phyloP scores from a whole-genome alignment of 2,888 invertebrate species.

The Caenorhabditis sp. region DNA sequence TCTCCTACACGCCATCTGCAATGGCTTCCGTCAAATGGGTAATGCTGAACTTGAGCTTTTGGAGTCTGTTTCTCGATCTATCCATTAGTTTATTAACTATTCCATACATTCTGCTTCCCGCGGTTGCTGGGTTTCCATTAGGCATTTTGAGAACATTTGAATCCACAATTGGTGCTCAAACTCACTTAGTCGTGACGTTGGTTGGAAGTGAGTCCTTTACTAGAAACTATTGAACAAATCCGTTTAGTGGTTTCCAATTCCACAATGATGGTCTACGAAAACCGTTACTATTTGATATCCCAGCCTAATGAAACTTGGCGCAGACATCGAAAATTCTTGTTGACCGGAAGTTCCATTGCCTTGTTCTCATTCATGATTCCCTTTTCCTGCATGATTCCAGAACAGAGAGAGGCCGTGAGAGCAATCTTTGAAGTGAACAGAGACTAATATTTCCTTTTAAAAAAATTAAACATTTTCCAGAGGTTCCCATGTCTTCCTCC shows the following conservation, averaged over 20 bases:
- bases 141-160: slow-evolving; percentile 11
- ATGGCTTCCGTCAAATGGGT: slow-evolving; percentile 41
- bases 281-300: not conserved
- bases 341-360: not conserved
- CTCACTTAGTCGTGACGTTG: not conserved
- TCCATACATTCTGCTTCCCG: slow-evolving; percentile 23
- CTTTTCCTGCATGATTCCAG: not conserved
- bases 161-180: not conserved
- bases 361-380: not conserved
- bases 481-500: not conserved
- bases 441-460: no score
- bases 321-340: not conserved
- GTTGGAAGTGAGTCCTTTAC: slow-evolving; percentile 17
- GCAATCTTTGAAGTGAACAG: not conserved
- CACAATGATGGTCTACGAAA: not conserved
- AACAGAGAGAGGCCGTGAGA: not conserved
- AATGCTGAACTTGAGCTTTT: slow-evolving; percentile 35
- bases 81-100: slow-evolving; percentile 9
- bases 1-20: slow-evolving; percentile 15
- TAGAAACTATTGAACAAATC: no score
- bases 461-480: no score
- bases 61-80: slow-evolving; percentile 35
- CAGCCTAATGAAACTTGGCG: not conserved
- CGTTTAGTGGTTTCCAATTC: not conserved
- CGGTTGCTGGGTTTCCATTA: slow-evolving; percentile 19